A percentile compares a stretch with the other conserved stretches of the same genome.
Evolutionary conservation across 2,113 vertebrate genomes (phyloP).

Genomic region (Esox niger): DNA sequence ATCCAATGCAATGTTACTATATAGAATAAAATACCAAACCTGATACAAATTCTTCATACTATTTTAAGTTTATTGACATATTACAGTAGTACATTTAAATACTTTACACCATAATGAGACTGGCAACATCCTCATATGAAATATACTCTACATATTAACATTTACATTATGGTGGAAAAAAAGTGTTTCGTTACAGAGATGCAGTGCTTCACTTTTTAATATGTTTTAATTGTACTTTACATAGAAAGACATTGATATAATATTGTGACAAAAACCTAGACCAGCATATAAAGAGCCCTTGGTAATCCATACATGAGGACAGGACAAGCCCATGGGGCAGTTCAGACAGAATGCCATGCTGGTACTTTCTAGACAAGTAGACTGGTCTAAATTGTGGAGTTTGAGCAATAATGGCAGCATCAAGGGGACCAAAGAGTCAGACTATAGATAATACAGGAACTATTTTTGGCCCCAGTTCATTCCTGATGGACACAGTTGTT

Average conservation of each 20-base stretch:
- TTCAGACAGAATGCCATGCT: too few relatives aligned
- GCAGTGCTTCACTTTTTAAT: background rate
- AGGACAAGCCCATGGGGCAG: too few relatives aligned
- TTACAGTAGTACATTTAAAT: conserved; percentile 73
- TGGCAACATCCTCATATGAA: conserved; percentile 66
- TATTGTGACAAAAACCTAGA: too few relatives aligned
- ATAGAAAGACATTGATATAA: too few relatives aligned
- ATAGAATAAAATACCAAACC: conserved; percentile 27
- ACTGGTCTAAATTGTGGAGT: background rate
- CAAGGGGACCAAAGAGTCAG: background rate
- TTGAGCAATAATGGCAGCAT: background rate
- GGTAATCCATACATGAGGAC: too few relatives aligned
- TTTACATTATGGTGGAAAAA: conserved; percentile 19
- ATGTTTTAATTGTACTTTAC: background rate
- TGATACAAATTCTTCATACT: conserved; percentile 42
- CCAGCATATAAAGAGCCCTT: too few relatives aligned
- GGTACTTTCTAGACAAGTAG: too few relatives aligned
- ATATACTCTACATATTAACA: conserved; percentile 48
- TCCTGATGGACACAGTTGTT: too few relatives aligned
- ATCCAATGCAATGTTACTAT: background rate
- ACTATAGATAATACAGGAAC: too few relatives aligned
- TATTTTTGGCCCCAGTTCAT: too few relatives aligned
- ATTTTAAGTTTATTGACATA: conserved; percentile 70
- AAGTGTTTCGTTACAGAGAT: background rate
- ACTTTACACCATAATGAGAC: conserved; percentile 67